Base-by-base conservation (phyloP, 2,888 invertebrate genomes). In the Lumbricus terrestris region DNA sequence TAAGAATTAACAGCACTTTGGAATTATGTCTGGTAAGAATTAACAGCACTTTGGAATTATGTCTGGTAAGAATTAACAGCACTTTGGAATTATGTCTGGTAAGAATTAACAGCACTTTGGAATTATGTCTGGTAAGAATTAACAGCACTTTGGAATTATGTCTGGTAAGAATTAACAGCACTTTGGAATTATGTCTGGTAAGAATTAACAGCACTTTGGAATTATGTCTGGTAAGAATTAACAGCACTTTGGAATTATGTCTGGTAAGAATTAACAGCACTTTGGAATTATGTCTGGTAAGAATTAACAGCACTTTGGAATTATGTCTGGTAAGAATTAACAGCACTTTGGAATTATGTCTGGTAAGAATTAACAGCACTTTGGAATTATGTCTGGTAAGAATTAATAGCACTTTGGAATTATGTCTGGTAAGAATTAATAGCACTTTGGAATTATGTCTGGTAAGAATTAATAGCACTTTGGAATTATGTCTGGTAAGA, bases 401-500 rank as follows among this genome's bases (percentile, higher is more conserved):
- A n/a, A n/a, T n/a, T n/a, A n/a, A n/a, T n/a, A n/a, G n/a, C n/a
- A n/a, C n/a, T n/a, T n/a, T n/a, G n/a, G n/a, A n/a, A n/a, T n/a
- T n/a, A n/a, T n/a, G 83, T 91, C 91, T 90, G 37, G 18, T n/a
- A 88, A 37, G 3, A 40, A 20, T 11, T 18, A 1, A 88, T 88
- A 1, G 33, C 34, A 83, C 35, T 83, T 33, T 83, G 2, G 34
- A 47, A 23, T 47, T 23, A 47, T 47, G 47, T 69, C n/a, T 69
- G 29, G 29, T 69, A n/a, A n/a, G n/a, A n/a, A n/a, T n/a, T n/a
- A n/a, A n/a, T n/a, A n/a, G n/a, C n/a, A n/a, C n/a, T n/a, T n/a
- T n/a, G n/a, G n/a, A n/a, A n/a, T n/a, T n/a, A n/a, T n/a, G 83
- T 91, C 91, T 90, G 37, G 18, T n/a, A 88, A 37, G 3, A 40